Percentiles rank a stretch among this genome's conserved stretches.
Evolutionary conservation across 1,140 invertebrate species (phyloP).

Genomic region (Ctenoplectra terminalis): DNA sequence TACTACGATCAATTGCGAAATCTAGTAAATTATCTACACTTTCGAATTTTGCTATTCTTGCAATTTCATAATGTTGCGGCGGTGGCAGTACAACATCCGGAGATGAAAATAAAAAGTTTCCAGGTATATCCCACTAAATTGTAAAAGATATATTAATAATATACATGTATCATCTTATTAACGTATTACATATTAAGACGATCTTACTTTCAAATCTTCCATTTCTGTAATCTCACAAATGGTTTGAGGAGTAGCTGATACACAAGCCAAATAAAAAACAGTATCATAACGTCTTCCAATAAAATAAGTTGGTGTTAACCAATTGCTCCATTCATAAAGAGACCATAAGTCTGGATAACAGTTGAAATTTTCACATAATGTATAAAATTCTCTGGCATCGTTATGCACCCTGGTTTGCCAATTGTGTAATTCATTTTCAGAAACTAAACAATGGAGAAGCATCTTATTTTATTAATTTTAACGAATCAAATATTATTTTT

Average conservation of each 20-base stretch:
- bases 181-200: conserved; percentile 25
- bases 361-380: conserved; percentile 87
- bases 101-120: conserved; percentile 72
- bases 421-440: conserved; percentile 81
- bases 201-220: conserved; percentile 85
- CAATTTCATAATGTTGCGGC: conserved; percentile 85
- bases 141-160: conserved; percentile 39
- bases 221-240: conserved; percentile 87
- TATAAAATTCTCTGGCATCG: conserved; percentile 88
- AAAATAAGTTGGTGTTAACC: conserved; percentile 89
- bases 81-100: conserved; percentile 80
- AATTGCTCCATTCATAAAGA: conserved; percentile 92
- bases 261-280: conserved; percentile 88
- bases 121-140: conserved; percentile 83
- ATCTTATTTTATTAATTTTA: not conserved
- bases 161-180: not conserved
- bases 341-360: conserved; percentile 93
- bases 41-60: conserved; percentile 79
- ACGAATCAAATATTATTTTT: not conserved
- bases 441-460: conserved; percentile 63
- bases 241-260: conserved; percentile 84
- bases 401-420: conserved; percentile 89
- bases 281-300: conserved; percentile 88
- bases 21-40: conserved; percentile 80
- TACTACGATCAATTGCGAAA: conserved; percentile 77